Percentiles rank a stretch among this genome's conserved stretches.
Conservation (phyloP, 2,113 vertebrate species). For the Hippopotamus amphibius region DNA sequence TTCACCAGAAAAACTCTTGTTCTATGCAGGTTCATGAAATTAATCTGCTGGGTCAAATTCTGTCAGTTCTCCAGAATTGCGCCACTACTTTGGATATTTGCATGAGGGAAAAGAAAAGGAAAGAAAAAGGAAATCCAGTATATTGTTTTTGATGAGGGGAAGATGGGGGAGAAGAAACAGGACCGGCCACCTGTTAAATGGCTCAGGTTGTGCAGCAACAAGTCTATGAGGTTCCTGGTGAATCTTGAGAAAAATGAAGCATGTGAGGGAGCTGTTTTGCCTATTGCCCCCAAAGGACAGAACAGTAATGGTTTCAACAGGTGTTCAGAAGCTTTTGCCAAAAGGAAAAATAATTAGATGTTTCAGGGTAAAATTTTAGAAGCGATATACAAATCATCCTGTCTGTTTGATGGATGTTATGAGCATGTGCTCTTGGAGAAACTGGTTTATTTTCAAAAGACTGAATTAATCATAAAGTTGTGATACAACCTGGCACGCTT, state of each 20-base stretch:
- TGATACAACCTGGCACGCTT: conserved; percentile 23
- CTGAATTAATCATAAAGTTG: conserved; percentile 61
- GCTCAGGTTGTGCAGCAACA: not conserved
- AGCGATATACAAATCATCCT: conserved; percentile 64
- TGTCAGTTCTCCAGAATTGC: not conserved
- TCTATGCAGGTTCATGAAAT: not conserved
- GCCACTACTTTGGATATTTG: conserved; percentile 26
- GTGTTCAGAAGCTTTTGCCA: conserved; percentile 69
- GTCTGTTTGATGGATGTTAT: conserved; percentile 70
- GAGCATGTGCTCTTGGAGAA: conserved; percentile 63
- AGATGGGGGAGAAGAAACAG: not conserved
- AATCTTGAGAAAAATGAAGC: conserved; percentile 66
- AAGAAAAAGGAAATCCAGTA: not conserved
- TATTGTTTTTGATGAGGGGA: not conserved
- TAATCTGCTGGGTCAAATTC: not conserved
- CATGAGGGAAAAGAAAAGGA: not conserved
- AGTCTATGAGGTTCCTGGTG: not conserved
- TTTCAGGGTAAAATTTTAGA: conserved; percentile 62
- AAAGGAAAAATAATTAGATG: conserved; percentile 78
- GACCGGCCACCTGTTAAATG: conserved; percentile 41
- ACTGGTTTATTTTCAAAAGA: conserved; percentile 69
- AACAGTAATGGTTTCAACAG: conserved; percentile 70
- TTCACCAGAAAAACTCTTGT: conserved; percentile 35
- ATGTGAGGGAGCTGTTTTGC: not conserved
- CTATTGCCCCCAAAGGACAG: conserved; percentile 44